Evolutionary conservation across 2,888 invertebrate species (phyloP).

Genomic region (Drosophila mulleri): DNA sequence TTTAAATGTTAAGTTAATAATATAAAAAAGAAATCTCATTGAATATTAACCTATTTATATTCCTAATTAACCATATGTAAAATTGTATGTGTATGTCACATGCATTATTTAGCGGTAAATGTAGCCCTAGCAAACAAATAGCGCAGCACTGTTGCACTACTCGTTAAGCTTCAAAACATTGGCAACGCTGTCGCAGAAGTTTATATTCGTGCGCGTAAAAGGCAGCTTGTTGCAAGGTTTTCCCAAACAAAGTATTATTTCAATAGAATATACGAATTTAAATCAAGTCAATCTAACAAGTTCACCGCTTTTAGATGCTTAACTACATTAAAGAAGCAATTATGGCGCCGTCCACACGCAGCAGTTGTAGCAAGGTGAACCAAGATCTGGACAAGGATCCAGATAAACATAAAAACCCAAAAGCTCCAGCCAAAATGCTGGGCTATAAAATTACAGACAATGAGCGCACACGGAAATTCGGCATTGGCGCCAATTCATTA

Average conservation of each 20-base stretch:
- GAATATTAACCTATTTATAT: too few relatives aligned
- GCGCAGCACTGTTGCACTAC: conserved; percentile 17
- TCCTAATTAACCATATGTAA: too few relatives aligned
- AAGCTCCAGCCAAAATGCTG: conserved; percentile 64
- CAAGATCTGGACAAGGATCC: conserved; percentile 36
- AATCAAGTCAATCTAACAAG: neutral
- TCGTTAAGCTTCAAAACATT: neutral
- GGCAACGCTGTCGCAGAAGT: conserved; percentile 41
- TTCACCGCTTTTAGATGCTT: conserved; percentile 48
- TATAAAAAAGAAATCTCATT: too few relatives aligned
- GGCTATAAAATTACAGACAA: conserved; percentile 85
- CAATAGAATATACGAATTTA: neutral
- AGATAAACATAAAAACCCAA: conserved; percentile 30
- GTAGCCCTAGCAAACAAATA: neutral
- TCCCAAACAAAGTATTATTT: conserved; percentile 24
- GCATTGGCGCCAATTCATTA: conserved; percentile 84
- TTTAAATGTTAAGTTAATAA: neutral
- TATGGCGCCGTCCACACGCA: conserved; percentile 72
- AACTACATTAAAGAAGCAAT: conserved; percentile 70
- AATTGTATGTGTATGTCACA: too few relatives aligned
- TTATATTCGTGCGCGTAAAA: conserved; percentile 54
- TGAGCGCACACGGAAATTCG: conserved; percentile 82
- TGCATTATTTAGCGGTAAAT: neutral
- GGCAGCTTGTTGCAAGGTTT: conserved; percentile 71
- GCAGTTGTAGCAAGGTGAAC: conserved; percentile 32